Percentiles rank a stretch among this genome's conserved stretches.
phyloP scores from a whole-genome alignment of 2,888 invertebrate species.

The Galerucella nymphaeae region DNA sequence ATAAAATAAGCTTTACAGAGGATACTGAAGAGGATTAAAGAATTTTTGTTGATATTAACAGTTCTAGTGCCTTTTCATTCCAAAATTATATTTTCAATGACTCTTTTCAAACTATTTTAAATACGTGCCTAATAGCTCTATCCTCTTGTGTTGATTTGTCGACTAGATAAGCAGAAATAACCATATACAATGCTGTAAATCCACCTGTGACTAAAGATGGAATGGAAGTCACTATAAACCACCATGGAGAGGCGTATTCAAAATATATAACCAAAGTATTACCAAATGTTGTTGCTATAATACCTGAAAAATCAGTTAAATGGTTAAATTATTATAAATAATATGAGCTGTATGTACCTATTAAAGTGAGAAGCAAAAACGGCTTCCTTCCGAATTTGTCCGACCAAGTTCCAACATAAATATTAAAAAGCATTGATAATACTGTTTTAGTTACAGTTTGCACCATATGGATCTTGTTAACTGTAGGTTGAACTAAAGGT shows the following conservation, averaged over 20 bases:
- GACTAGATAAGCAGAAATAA: slow-evolving; percentile 41
- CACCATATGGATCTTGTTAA: slow-evolving; percentile 73
- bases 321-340: too few relatives aligned
- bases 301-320: slow-evolving; percentile 27
- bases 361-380: slow-evolving; percentile 71
- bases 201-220: slow-evolving; percentile 57
- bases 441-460: slow-evolving; percentile 73
- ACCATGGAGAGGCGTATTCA: slow-evolving; percentile 51
- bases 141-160: slow-evolving; percentile 5
- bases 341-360: too few relatives aligned
- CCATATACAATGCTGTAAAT: slow-evolving; percentile 11
- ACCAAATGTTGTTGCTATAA: background rate
- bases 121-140: slow-evolving; percentile 16
- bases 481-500: slow-evolving; percentile 73
- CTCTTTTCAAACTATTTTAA: too few relatives aligned
- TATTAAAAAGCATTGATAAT: slow-evolving; percentile 74
- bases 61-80: too few relatives aligned
- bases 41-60: too few relatives aligned
- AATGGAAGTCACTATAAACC: slow-evolving; percentile 67
- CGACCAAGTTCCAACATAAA: slow-evolving; percentile 85
- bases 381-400: slow-evolving; percentile 82
- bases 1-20: too few relatives aligned
- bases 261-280: slow-evolving; percentile 20
- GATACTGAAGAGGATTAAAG: too few relatives aligned
- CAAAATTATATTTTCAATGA: background rate